phyloP scores from a whole-genome alignment of 1,140 invertebrate genomes.

The Cataglyphis hispanica region DNA sequence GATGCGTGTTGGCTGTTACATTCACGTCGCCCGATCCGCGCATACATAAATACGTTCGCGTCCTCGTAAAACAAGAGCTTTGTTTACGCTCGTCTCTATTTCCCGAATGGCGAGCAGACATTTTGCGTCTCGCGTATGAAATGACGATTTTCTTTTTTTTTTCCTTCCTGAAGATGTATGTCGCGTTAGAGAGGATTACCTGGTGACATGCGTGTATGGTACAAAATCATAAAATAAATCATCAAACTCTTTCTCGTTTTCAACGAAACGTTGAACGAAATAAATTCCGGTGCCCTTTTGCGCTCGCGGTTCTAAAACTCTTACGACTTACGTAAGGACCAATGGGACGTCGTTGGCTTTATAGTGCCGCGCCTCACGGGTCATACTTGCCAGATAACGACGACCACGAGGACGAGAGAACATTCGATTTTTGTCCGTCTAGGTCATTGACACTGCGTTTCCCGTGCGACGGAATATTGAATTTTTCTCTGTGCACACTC shows the following conservation, averaged over 20 bases:
- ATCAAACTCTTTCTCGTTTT: neutral
- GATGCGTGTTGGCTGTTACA: slow-evolving; percentile 31
- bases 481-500: neutral
- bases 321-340: slow-evolving; percentile 29
- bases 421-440: slow-evolving; percentile 27
- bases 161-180: neutral
- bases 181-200: neutral
- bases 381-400: slow-evolving; percentile 33
- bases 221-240: slow-evolving; percentile 5
- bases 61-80: slow-evolving; percentile 37
- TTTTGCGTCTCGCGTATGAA: neutral
- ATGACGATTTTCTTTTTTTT: slow-evolving; percentile 26
- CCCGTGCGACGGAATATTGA: slow-evolving; percentile 41
- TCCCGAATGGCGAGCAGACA: neutral
- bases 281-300: neutral
- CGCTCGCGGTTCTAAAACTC: slow-evolving; percentile 23
- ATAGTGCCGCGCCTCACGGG: neutral
- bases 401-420: slow-evolving; percentile 11
- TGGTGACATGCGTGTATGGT: too few relatives aligned
- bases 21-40: slow-evolving; percentile 16
- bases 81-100: slow-evolving; percentile 24
- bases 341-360: slow-evolving; percentile 33
- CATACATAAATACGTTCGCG: slow-evolving; percentile 34
- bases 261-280: neutral
- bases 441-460: slow-evolving; percentile 44